Evolutionary conservation across 2,113 vertebrate genomes (phyloP).

Genomic region (Climacteris rufus): DNA sequence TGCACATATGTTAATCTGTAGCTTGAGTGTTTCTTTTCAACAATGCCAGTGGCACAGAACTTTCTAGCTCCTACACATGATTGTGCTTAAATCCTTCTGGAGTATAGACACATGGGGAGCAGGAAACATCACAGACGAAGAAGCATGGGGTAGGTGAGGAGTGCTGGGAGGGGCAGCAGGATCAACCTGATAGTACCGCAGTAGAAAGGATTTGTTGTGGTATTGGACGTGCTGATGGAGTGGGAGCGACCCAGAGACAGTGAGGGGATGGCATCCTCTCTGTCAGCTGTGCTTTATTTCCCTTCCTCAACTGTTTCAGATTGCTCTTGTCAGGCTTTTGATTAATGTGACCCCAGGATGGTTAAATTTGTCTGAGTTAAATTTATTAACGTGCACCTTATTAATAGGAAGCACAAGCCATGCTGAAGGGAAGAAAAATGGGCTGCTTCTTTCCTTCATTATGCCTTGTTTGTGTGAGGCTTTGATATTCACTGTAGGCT

Average conservation of each 20-base stretch:
- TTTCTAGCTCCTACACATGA: not conserved
- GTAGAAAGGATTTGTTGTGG: not conserved
- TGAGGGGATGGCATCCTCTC: not conserved
- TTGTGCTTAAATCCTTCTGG: not conserved
- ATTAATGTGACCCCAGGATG: not conserved
- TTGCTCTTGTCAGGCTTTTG: conserved; percentile 15
- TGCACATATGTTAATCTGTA: not conserved
- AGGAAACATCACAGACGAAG: not conserved
- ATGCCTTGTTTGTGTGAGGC: not conserved
- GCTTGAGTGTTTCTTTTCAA: not conserved
- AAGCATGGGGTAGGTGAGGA: not conserved
- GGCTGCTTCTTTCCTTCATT: conserved; percentile 27
- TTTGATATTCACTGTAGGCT: not conserved
- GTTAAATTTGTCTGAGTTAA: conserved; percentile 13
- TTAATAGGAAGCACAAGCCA: conserved; percentile 5
- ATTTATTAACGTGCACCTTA: not conserved
- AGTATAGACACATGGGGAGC: not conserved
- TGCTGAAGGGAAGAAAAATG: conserved; percentile 46
- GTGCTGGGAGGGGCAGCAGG: not conserved
- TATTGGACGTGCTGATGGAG: not conserved
- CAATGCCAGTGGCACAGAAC: not conserved
- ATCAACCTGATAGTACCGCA: not conserved
- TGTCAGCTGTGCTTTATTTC: conserved; percentile 5
- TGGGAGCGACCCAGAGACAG: not conserved
- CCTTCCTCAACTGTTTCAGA: conserved; percentile 1